phyloP scores from a whole-genome alignment of 1,140 invertebrate genomes.

The Polypedilum pembai region DNA sequence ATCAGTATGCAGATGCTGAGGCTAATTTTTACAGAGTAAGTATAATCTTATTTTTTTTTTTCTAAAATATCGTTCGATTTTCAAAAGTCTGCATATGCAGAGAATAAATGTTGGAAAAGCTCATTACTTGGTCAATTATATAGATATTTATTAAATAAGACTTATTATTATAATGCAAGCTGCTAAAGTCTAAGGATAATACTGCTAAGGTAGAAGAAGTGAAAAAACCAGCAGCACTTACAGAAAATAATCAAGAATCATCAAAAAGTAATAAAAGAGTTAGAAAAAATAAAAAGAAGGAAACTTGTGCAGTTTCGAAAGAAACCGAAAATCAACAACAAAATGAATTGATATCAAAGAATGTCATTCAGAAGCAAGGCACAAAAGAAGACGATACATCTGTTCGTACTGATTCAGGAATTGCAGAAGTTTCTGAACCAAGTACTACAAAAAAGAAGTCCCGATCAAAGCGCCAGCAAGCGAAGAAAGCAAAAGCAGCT shows the following conservation, averaged over 20 bases:
- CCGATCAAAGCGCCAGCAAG: neutral
- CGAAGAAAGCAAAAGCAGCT: neutral
- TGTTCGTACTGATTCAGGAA: neutral
- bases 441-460: neutral
- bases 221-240: neutral
- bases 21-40: neutral
- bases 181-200: neutral
- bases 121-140: neutral
- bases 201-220: neutral
- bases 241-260: neutral
- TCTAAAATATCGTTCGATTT: too few species aligned
- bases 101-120: neutral
- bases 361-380: neutral
- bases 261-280: slow-evolving; percentile 26
- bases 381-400: slow-evolving; percentile 23
- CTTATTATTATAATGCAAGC: slow-evolving; percentile 1
- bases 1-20: neutral
- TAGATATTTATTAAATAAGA: too few species aligned
- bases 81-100: neutral
- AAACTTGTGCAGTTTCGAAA: neutral
- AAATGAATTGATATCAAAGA: neutral
- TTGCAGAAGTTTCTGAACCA: neutral
- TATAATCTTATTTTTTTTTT: neutral
- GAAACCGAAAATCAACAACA: neutral
- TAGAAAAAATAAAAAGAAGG: slow-evolving; percentile 31